Base-by-base conservation (phyloP, 2,113 vertebrate species). In the Oryzias melastigma region DNA sequence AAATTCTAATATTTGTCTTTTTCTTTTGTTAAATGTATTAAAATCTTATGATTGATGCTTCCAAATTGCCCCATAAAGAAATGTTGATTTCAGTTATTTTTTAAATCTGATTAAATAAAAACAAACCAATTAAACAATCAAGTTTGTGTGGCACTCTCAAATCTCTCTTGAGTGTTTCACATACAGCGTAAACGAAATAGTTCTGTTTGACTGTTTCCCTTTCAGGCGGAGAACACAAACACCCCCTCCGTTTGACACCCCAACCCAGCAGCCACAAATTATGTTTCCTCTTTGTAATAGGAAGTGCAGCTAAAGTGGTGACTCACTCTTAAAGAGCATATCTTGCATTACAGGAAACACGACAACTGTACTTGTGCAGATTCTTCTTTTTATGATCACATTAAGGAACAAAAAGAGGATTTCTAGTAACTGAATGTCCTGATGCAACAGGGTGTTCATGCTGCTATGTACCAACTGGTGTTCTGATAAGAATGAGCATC, bases 231-330 rank as follows among this genome's bases (percentile, higher is more conserved):
- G 52, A 70, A 46, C 7, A 4, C 51, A 63, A 88, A 85, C 75
- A 74, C 64, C 71, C 63, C 54, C 66, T 54, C 64, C 52, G 40
- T 54, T 64, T 82, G 50, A 81, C 84, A 88, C 82, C 78, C 66
- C 62, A 57, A 78, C 82, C 76, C 49, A 80, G 62, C 40, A 40
- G 80, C 81, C 78, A 73, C 60, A 75, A 68, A 82, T 63, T 44
- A 78, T 62, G 75, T 78, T 87, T 87, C 78, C 80, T 74, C 71
- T 90, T 85, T 81, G 65, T 83, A 55, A 86, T 81, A 69, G 65
- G 78, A 83, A 85, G 83, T 77, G 44, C 43, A 65, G 82, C 68
- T 58, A 58, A 77, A 83, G 73, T 62, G 52, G 62, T 59, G 65
- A 79, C 68, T 85, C 75, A 87, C 81, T 88, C 73, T 80, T 81